A percentile compares a stretch with the other conserved stretches of the same genome.
Evolutionary conservation across 2,113 vertebrate genomes (phyloP).

Genomic region (Solea senegalensis): DNA sequence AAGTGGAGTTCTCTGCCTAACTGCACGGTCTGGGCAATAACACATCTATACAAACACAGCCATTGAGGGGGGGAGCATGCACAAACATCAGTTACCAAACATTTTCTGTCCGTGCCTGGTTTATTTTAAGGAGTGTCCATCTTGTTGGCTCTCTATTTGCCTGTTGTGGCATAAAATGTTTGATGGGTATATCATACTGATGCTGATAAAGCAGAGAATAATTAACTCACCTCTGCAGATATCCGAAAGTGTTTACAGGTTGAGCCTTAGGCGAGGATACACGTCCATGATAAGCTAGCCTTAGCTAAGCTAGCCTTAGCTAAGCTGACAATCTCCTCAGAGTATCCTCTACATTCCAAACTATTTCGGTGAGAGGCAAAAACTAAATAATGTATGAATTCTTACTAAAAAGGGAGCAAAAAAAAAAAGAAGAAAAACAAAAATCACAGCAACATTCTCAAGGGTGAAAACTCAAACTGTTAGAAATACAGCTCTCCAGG

Average conservation of each 20-base stretch:
- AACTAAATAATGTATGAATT: not conserved
- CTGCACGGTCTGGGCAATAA: not conserved
- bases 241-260: too few relatives aligned
- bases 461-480: conserved; percentile 18
- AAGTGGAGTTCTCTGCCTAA: not conserved
- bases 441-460: not conserved
- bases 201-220: too few relatives aligned
- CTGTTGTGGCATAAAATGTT: not conserved
- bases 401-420: not conserved
- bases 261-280: too few relatives aligned
- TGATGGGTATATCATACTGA: too few relatives aligned
- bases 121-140: not conserved
- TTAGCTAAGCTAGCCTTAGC: too few relatives aligned
- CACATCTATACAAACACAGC: not conserved
- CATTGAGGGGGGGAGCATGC: not conserved
- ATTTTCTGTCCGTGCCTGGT: not conserved
- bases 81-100: not conserved
- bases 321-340: too few relatives aligned
- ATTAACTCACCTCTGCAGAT: too few relatives aligned
- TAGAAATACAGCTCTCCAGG: not conserved
- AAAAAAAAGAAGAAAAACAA: not conserved
- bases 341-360: not conserved
- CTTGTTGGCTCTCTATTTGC: not conserved
- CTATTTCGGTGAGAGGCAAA: not conserved
- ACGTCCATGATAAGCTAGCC: too few relatives aligned